Evolutionary conservation across 2,113 vertebrate genomes (phyloP).

Genomic region (Choloepus hoffmanni): DNA sequence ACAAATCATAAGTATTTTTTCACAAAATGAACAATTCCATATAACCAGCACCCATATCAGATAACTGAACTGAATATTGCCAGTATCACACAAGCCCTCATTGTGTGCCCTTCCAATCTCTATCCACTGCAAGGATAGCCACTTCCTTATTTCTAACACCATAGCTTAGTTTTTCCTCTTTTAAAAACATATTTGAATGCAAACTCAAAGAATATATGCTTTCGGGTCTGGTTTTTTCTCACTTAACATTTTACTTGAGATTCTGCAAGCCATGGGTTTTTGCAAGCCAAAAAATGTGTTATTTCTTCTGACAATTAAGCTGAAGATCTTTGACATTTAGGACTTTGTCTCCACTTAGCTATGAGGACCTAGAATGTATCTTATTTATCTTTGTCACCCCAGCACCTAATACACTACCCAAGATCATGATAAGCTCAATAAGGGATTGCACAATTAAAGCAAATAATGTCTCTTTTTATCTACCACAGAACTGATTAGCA

Average conservation of each 20-base stretch:
- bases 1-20: not conserved
- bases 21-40: not conserved
- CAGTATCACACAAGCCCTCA: not conserved
- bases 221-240: not conserved
- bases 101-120: not conserved
- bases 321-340: not conserved
- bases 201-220: not conserved
- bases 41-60: not conserved
- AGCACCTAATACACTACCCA: not conserved
- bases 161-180: not conserved
- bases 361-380: not conserved
- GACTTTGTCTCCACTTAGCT: not conserved
- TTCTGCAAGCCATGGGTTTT: not conserved
- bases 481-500: not conserved
- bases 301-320: not conserved
- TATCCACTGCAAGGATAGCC: fast-evolving
- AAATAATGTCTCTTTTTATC: not conserved
- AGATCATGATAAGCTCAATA: not conserved
- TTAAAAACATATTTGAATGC: not conserved
- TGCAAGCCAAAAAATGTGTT: not conserved
- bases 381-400: not conserved
- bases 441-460: not conserved
- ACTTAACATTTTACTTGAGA: not conserved
- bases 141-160: not conserved
- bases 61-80: not conserved